Evolutionary conservation across 2,797 vertebrate genomes (phyloP), one percentile per base, ranked within the genome.

Genomic region (Parambassis ranga): DNA sequence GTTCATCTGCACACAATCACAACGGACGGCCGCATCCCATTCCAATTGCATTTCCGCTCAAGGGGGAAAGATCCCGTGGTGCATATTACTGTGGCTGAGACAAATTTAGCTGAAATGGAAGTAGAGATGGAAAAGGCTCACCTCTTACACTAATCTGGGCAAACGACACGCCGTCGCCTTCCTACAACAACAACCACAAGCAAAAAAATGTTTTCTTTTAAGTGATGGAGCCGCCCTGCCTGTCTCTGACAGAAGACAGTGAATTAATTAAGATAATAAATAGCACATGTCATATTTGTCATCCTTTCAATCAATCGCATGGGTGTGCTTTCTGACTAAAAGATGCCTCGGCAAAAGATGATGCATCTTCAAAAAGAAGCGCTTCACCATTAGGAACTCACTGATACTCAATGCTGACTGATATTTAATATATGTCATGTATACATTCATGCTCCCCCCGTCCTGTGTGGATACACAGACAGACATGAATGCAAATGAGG

Each of bases 231-330:
- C 52, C 16, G 55, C 63, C 65, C 66, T 51, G 75, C 65, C 52
- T 48, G 73, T 76, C 75, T 80, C 72, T 22, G 52, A 71, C 72
- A 52, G 72, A 72, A 84, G 81, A 84, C 84, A 79, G 77, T 78
- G 61, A 77, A 87, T 89, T 87, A 82, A 91, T 90, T 84, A 84
- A 83, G 84, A 87, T 87, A 81, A 87, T 78, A 83, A 84, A 88
- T 90, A 83, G 80, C 82, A 81, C 57, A 18, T 81, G 87, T 85
- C 88, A 74, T 74, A 81, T 87, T 83, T 86, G 81, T 86, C 83
- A 82, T 86, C 79, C 83, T 87, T 75, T 86, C 80, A 80, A 86
- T 88, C 80, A 89, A 90, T 88, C 64, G 63, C 37, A 7, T 33
- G 3, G 31, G 36, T 38, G 24, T 68, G 67, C n/a, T 64, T 75